Evolutionary conservation across 2,888 invertebrate species (phyloP), one percentile per base, ranked within the genome.

Genomic region (Meteorus colon): DNA sequence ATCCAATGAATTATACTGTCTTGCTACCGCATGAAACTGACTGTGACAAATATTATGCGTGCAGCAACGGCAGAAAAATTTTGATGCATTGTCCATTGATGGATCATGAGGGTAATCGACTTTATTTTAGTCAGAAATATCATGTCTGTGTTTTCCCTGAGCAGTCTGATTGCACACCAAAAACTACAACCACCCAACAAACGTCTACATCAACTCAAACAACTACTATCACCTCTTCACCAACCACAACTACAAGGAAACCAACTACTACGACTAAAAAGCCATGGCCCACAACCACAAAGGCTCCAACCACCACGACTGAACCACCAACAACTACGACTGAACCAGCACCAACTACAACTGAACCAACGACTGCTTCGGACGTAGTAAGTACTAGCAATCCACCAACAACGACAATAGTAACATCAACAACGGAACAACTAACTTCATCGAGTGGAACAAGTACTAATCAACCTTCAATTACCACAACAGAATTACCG

Each of bases 41-140:
- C 24, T 85, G 86, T 19, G 81, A 82, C 4, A 81, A 81, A 62
- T 86, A 81, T 65, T 85, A 85, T 76, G 77, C 41, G 10, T 85
- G 85, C 41, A 24, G 27, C 6, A 65, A 75, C 14, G 81, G 79
- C 1, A 5, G 60, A 1, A 82, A 81, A 66, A 51, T 77, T 5
- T 1, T 77, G 5, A 51, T 65, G 73, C 5, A 71, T 1, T 86
- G 83, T 72, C 81, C 84, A 2, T n/a, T 62, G 0, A 80, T 75
- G 63, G 76, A 73, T 48, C 4, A 12, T 0, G 12, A 48, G 0
- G 79, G 77, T 1, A 70, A 78, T 16, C 73, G 80, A 16, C 41
- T 84, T 29, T 75, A 82, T 24, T 85, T 83, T 34, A 83, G 84
- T 68, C 48, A 31, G 12, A 70, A 41, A 65, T 16, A 65, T 24